Conservation (phyloP, 1,140 invertebrate species). For the Rhizoglyphus robini region DNA sequence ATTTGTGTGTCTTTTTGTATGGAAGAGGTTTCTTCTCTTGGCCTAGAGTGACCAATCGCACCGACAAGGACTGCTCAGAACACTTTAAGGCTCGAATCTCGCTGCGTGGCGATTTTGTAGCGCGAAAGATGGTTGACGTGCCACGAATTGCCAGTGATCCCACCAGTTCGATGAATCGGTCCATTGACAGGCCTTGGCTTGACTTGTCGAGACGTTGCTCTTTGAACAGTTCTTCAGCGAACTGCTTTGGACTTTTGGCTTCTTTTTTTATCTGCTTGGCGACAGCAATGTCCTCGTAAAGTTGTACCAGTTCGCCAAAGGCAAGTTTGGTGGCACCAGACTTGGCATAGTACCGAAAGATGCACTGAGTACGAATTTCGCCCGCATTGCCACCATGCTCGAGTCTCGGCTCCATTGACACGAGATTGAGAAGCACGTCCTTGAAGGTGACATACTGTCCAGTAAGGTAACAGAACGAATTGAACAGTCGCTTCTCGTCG, state of each 20-base stretch:
- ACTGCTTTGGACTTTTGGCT: background rate
- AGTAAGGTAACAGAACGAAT: background rate
- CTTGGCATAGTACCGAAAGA: slow-evolving; percentile 20
- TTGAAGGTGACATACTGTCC: background rate
- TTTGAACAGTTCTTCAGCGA: background rate
- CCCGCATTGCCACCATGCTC: slow-evolving; percentile 35
- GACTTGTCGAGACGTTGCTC: background rate
- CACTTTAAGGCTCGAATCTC: background rate
- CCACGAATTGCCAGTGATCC: background rate
- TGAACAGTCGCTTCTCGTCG: background rate
- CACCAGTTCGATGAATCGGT: background rate
- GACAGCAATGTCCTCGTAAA: background rate
- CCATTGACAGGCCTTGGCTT: background rate
- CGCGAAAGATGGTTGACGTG: background rate
- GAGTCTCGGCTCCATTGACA: slow-evolving; percentile 40
- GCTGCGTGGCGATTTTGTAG: background rate
- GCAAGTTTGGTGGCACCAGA: background rate
- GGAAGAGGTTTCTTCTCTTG: background rate
- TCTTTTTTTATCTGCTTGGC: background rate
- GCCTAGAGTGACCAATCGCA: background rate
- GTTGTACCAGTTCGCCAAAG: background rate
- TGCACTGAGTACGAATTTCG: slow-evolving; percentile 24
- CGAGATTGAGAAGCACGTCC: slow-evolving; percentile 31
- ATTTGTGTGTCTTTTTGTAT: background rate
- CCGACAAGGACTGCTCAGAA: background rate